Conservation (phyloP, 2,113 vertebrate species). For the Upupa epops region DNA sequence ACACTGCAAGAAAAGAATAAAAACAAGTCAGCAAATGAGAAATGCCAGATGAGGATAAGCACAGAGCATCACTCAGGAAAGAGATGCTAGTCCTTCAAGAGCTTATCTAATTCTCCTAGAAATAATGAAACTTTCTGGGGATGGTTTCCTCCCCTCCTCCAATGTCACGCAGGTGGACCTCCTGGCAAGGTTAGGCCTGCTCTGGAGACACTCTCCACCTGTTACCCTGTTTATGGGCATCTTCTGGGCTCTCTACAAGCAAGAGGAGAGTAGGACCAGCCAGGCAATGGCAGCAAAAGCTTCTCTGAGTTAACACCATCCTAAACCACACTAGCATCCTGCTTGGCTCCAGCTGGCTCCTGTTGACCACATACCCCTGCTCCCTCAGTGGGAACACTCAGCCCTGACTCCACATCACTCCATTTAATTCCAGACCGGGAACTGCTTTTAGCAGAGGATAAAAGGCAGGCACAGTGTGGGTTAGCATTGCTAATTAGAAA, state of each 20-base stretch:
- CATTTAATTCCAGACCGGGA: neutral
- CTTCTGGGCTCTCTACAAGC: constrained; percentile 24
- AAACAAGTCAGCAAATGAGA: neutral
- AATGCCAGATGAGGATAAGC: neutral
- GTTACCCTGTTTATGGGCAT: constrained; percentile 31
- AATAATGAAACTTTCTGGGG: neutral
- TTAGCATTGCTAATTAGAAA: constrained; percentile 4
- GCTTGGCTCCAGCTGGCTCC: neutral
- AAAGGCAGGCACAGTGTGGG: neutral
- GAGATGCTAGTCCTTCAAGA: neutral
- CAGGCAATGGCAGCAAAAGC: neutral
- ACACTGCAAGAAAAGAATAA: neutral
- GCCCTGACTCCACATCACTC: neutral
- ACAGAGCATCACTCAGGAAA: neutral
- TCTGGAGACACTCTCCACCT: neutral
- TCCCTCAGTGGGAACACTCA: neutral
- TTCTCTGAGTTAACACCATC: neutral
- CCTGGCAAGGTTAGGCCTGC: fast-evolving
- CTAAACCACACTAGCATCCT: neutral
- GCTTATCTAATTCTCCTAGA: neutral
- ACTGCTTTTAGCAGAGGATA: neutral
- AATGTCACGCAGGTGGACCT: neutral
- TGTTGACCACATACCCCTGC: fast-evolving
- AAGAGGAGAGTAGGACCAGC: neutral
- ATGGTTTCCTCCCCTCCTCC: neutral